These are phyloP conservation scores for Mormyrus iriodes DNA, from an alignment of 2,113 vertebrate genomes.

Conservation along the genomic window DNA sequence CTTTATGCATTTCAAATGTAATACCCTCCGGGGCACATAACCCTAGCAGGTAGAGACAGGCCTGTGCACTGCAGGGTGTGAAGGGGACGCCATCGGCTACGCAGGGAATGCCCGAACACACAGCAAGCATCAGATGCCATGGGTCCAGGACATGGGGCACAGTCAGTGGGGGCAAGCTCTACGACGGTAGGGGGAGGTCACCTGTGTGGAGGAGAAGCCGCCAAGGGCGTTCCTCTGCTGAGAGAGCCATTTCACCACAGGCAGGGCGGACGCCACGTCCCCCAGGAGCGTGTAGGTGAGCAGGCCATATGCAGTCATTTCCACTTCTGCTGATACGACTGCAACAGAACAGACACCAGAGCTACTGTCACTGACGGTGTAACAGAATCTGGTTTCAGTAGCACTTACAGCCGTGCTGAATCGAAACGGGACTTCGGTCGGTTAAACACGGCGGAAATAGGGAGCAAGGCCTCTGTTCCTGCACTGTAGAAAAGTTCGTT, in stretches of 20 bases:
- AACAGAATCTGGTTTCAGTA: neutral
- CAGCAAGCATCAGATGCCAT: neutral
- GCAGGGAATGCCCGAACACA: neutral
- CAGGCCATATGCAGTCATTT: slow-evolving; percentile 86
- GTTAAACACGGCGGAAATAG: neutral
- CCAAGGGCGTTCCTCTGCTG: slow-evolving; percentile 83
- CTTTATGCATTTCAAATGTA: neutral
- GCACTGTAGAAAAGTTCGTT: neutral
- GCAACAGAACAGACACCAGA: neutral
- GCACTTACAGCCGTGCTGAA: neutral
- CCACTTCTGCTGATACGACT: slow-evolving; percentile 90
- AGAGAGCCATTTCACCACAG: slow-evolving; percentile 89
- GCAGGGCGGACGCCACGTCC: slow-evolving; percentile 77
- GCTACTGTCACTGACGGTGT: neutral
- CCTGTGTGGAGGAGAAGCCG: slow-evolving; percentile 91
- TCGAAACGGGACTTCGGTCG: neutral
- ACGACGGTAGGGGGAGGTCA: slow-evolving; percentile 24
- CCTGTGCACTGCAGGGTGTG: neutral
- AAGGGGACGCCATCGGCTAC: neutral
- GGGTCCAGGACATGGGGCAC: neutral
- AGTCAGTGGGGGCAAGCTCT: neutral
- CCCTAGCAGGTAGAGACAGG: neutral
- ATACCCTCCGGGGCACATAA: neutral
- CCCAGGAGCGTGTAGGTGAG: slow-evolving; percentile 80
- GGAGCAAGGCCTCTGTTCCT: neutral